These are phyloP conservation scores for Ptilodon capucinus DNA, from an alignment of 2,888 invertebrate genomes.

Conservation along the genomic window DNA sequence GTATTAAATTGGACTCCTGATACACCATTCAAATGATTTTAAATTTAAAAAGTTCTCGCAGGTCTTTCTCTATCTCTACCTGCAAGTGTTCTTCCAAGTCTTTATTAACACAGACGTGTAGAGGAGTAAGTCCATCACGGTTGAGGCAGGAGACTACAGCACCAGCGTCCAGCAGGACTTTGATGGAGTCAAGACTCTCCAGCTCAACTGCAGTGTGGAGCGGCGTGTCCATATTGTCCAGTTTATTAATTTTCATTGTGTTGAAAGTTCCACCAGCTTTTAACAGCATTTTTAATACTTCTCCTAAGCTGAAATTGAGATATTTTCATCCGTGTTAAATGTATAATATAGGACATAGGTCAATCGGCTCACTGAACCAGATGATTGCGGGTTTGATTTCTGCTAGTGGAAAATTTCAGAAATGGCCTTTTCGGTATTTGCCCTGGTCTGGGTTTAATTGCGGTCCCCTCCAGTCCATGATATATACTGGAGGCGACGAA, in stretches of 20 bases:
- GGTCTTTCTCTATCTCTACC: slow-evolving; percentile 26
- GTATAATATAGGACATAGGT: no score
- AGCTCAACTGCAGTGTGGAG: slow-evolving; percentile 79
- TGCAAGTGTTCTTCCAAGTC: slow-evolving; percentile 68
- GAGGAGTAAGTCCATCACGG: slow-evolving; percentile 69
- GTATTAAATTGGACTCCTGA: no score
- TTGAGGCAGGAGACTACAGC: slow-evolving; percentile 67
- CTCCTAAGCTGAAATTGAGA: slow-evolving; percentile 44
- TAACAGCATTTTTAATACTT: slow-evolving; percentile 54
- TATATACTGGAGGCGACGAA: no score
- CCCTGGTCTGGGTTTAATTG: no score
- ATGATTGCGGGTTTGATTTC: no score
- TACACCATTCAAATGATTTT: no score
- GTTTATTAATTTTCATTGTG: slow-evolving; percentile 36
- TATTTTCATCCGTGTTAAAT: no score
- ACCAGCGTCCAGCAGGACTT: slow-evolving; percentile 64
- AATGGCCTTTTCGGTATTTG: no score
- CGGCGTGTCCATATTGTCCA: slow-evolving; percentile 58
- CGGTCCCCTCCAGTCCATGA: no score
- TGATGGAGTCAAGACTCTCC: slow-evolving; percentile 65
- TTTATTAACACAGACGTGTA: slow-evolving; percentile 77
- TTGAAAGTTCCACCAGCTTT: slow-evolving; percentile 50
- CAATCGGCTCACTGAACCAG: no score
- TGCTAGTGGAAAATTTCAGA: no score
- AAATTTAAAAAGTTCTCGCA: no score